phyloP scores from a whole-genome alignment of 2,113 vertebrate species.

The Oncorhynchus mykiss region DNA sequence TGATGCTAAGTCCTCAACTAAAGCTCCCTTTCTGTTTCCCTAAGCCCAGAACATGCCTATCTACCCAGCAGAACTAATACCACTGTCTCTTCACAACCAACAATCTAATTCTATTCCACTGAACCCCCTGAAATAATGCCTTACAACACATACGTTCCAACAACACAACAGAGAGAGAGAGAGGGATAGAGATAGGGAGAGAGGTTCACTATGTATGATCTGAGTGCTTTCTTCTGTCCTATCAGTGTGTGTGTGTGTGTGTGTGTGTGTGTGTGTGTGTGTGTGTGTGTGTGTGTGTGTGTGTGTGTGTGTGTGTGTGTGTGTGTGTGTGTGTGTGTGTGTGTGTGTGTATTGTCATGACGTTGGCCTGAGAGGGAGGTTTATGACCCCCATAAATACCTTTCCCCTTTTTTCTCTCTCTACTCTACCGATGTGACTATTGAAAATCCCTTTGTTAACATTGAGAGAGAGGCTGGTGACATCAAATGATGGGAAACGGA shows the following conservation, averaged over 20 bases:
- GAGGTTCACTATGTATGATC: neutral
- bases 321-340: too few species aligned
- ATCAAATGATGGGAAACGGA: too few species aligned
- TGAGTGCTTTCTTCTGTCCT: neutral
- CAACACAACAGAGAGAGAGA: neutral
- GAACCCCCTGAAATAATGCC: neutral
- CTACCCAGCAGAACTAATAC: neutral
- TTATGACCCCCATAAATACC: too few species aligned
- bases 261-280: too few species aligned
- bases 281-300: neutral
- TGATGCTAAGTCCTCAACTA: conserved; percentile 56
- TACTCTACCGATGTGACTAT: too few species aligned
- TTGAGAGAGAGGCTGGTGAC: too few species aligned
- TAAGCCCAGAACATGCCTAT: neutral
- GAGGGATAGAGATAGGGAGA: neutral
- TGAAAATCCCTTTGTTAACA: too few species aligned
- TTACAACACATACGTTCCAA: neutral
- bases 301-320: neutral
- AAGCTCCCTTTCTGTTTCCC: conserved; percentile 23
- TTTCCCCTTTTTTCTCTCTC: too few species aligned
- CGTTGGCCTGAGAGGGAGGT: too few species aligned
- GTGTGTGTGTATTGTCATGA: too few species aligned
- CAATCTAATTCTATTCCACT: neutral
- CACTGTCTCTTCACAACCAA: neutral
- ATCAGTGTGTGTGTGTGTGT: neutral